Percentiles rank a stretch among this genome's conserved stretches.
phyloP scores from a whole-genome alignment of 2,113 vertebrate species.

The Cynocephalus volans region DNA sequence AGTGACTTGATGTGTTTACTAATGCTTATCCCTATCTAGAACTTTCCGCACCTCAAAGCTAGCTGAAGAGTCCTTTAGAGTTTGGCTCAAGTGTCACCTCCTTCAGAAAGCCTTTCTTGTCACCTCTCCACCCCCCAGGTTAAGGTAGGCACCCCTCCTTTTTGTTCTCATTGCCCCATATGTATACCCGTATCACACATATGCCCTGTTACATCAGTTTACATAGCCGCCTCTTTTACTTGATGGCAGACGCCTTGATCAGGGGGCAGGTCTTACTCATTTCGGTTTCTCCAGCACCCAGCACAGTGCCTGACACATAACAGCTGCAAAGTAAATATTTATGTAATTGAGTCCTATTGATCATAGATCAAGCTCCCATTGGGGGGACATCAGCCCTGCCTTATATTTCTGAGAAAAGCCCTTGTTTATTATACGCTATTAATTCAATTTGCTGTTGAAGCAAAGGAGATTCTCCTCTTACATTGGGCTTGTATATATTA shows the following conservation, averaged over 20 bases:
- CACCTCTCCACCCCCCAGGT: not conserved
- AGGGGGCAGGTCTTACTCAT: constrained; percentile 67
- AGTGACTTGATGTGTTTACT: not conserved
- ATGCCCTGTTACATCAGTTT: not conserved
- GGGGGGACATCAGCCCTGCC: constrained; percentile 48
- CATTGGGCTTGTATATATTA: not conserved
- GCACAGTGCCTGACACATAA: constrained; percentile 33
- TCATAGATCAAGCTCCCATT: constrained; percentile 26
- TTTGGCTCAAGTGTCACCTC: not conserved
- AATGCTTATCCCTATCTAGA: not conserved
- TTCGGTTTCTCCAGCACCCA: constrained; percentile 35
- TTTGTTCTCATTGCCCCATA: not conserved
- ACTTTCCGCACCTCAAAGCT: not conserved
- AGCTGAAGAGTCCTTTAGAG: not conserved
- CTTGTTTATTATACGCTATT: not conserved
- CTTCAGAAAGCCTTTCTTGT: constrained; percentile 21
- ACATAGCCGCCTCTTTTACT: constrained; percentile 36
- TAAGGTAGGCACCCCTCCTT: not conserved
- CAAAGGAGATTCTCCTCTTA: too few relatives aligned
- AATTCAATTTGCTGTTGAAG: not conserved
- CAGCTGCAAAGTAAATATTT: constrained; percentile 70
- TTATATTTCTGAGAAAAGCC: not conserved
- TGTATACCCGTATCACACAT: not conserved
- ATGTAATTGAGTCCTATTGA: constrained; percentile 68
- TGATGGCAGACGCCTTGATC: constrained; percentile 3